These are phyloP conservation scores for Agrochola macilenta DNA, from an alignment of 2,888 invertebrate genomes.

Conservation along the genomic window DNA sequence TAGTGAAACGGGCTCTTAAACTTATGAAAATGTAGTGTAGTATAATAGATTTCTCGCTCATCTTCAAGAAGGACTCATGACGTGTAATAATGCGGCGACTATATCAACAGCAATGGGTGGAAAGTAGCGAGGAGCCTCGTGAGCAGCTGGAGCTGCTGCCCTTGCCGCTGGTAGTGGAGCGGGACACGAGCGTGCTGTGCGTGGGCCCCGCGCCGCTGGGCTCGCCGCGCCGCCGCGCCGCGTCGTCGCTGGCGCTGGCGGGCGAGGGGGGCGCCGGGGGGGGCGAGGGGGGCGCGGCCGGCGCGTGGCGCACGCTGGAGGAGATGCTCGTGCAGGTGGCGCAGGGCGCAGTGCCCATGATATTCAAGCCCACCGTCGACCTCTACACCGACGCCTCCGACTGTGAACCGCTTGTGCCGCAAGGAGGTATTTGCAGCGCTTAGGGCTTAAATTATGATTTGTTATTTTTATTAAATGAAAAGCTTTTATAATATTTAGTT, in stretches of 20 bases:
- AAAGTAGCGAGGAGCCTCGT: constrained; percentile 81
- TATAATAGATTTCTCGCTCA: background rate
- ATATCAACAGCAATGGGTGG: constrained; percentile 85
- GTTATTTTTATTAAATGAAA: background rate
- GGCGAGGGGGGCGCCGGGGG: constrained; percentile 68
- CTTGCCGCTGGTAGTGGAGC: constrained; percentile 93
- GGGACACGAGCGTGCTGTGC: constrained; percentile 93
- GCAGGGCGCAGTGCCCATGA: constrained; percentile 92
- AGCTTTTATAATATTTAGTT: background rate
- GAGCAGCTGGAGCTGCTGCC: constrained; percentile 92
- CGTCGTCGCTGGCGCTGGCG: constrained; percentile 87
- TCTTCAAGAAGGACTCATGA: background rate
- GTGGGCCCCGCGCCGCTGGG: constrained; percentile 91
- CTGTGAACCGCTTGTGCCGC: constrained; percentile 93
- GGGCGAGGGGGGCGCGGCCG: constrained; percentile 51
- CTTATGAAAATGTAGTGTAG: background rate
- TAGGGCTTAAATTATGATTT: background rate
- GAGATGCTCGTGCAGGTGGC: constrained; percentile 94
- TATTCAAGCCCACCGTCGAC: constrained; percentile 95
- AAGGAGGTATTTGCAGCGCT: constrained; percentile 90
- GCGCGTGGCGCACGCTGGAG: constrained; percentile 93
- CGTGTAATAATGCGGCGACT: background rate
- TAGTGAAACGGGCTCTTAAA: background rate
- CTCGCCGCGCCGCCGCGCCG: constrained; percentile 90
- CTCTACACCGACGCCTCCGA: constrained; percentile 93